These are phyloP conservation scores for Drosophila ohnishii DNA, from an alignment of 1,140 invertebrate genomes.

Conservation along the genomic window DNA sequence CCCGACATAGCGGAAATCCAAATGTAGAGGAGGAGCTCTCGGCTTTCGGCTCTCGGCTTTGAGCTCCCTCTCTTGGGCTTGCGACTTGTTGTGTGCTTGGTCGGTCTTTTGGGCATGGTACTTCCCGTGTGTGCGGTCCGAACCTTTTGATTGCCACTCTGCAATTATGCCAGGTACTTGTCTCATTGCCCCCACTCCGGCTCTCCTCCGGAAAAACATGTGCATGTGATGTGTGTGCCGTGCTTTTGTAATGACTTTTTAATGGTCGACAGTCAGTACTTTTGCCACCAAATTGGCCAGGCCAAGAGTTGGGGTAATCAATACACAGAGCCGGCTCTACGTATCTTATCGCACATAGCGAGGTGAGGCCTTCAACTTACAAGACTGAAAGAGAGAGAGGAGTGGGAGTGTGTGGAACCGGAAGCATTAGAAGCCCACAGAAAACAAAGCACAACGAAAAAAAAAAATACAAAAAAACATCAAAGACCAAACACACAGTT, in stretches of 20 bases:
- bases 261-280: constrained; percentile 44
- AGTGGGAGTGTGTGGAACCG: constrained; percentile 49
- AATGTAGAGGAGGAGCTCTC: constrained; percentile 10
- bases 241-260: constrained; percentile 61
- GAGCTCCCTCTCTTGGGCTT: background rate
- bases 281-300: constrained; percentile 51
- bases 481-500: constrained; percentile 16
- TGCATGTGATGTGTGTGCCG: constrained; percentile 28
- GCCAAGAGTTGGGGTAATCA: constrained; percentile 41
- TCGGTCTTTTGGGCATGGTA: constrained; percentile 59
- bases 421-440: constrained; percentile 72
- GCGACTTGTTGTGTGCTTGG: background rate
- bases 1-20: constrained; percentile 60
- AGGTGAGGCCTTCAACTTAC: constrained; percentile 54
- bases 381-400: constrained; percentile 7
- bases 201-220: background rate
- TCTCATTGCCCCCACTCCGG: background rate
- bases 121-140: constrained; percentile 57
- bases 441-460: constrained; percentile 35
- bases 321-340: constrained; percentile 15
- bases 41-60: background rate
- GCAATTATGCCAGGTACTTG: constrained; percentile 68
- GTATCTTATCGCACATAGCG: constrained; percentile 61
- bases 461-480: constrained; percentile 20
- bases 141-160: constrained; percentile 44